Evolutionary conservation across 2,113 vertebrate genomes (phyloP), one percentile per base, ranked within the genome.

Genomic region (Eulemur macaco): DNA sequence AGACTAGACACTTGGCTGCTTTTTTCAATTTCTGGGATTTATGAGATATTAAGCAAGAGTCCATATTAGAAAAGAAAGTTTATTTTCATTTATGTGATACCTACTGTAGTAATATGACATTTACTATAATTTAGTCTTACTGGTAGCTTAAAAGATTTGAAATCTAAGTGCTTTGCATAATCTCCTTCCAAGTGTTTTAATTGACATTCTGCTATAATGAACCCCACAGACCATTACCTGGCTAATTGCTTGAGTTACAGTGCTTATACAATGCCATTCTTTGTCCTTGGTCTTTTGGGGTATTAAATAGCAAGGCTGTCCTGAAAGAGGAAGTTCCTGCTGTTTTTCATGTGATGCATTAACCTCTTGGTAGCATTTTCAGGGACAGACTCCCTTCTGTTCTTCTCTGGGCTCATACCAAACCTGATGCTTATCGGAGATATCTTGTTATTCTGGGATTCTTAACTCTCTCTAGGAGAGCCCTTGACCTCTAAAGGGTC

Each of bases 151-250:
- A 89, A 93, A 80, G 15, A 52, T 93, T 94, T 97, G 92, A 92
- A 94, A 97, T 76, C 92, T 31, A 84, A 39, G 56, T 74, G 12
- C 94, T 97, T 96, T 91, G 93, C 93, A 95, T 86, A 97, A 97
- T 92, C 91, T 97, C 95, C 92, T 98, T 98, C 94, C 95, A 96
- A 94, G 82, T 94, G 92, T 97, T 98, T 98, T 97, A 98, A 95
- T 85, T 97, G 97, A 96, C 93, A 96, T 97, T 98, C 97, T 95
- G 97, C 92, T 97, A 96, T 97, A 98, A 96, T 97, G 98, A 98
- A 89, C 96, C 97, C 93, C 92, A 97, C 92, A 98, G 96, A 96
- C 97, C 98, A 97, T 98, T 98, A 98, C 98, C 95, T 97, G 96
- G 93, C 96, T 98, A 98, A 98, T 98, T 98, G 96, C 96, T 96